Evolutionary conservation across 1,140 invertebrate species (phyloP), one percentile per base, ranked within the genome.

Genomic region (Steinernema feltiae): DNA sequence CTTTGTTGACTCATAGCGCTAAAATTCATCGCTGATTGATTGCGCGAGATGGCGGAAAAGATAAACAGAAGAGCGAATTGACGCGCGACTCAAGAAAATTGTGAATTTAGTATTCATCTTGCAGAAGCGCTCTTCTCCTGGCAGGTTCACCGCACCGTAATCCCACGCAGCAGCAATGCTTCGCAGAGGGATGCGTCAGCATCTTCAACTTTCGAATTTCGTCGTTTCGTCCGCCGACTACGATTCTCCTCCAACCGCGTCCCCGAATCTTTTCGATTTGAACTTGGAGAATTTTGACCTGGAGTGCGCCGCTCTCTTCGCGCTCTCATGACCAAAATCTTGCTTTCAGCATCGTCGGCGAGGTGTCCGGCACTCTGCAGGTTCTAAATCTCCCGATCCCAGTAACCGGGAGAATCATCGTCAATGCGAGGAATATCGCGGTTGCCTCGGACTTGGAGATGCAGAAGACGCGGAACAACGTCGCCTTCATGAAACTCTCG

Each of bases 151-250:
- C 53, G 53, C 12, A 63, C 53, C 53, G 24, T 63, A 7, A 63
- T 63, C 24, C 53, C 53, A 63, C 53, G 24, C 53, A 63, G 1
- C 76, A 73, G 31, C 78, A 79, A 72, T 79, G 78, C 72, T 79
- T 79, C 72, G 24, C 30, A n/a, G 78, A 79, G 70, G 78, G 78
- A 78, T 79, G 78, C 71, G 78, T 79, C 31, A 72, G 75, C 30
- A 74, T 80, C 24, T 73, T 77, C 72, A 71, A 69, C 69, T 78
- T 79, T 24, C 69, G 69, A 72, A 79, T 79, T 32, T 53, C 78
- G 17, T 78, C 76, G 30, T 79, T 79, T 48, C 78, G 78, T 21
- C 78, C 76, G 48, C 78, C 78, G 21, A 32, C 69, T 32, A 70
- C 73, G 27, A 73, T 79, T 31, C 46, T 70, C 24, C 77, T 79